Base-by-base conservation (phyloP, 1,140 invertebrate species). In the Sycobia sp. region DNA sequence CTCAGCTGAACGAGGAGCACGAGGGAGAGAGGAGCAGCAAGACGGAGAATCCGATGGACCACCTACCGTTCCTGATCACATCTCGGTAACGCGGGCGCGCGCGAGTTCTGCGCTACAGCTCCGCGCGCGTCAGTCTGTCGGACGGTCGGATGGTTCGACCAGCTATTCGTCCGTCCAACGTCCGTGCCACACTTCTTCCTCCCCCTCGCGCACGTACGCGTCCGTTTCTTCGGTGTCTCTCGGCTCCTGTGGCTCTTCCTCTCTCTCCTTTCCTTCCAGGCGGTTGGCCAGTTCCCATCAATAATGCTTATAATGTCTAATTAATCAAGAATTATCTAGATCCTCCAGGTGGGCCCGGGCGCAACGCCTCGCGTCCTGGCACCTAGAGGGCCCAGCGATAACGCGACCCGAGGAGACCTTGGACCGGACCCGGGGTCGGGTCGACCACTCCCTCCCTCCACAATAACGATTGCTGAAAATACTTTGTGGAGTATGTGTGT, bases 281-380 rank as follows among this genome's bases (percentile, higher is more conserved):
- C 18, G 3, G 25, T 22, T 27, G 4, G 20, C 41, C 16, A 13
- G 25, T 46, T 76, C 73, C 77, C 78, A 79, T 80, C 77, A 79
- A 80, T 80, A 79, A 80, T 65, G 69, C 72, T 75, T 74, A 75
- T 78, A 80, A 80, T 78, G 78, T 79, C 75, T 78, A 80, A 81
- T 80, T 81, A 80, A 81, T 81, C 79, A 81, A 69, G 69, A 74
- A 79, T 79, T 79, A 81, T 81, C 78, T 80, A 75, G 79, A 80
- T 78, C 72, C 67, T 44, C 38, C 46, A 32, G 61, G 43, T 41
- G 32, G 47, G 23, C 49, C n/a, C n/a, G n/a, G 25, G 41, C 39
- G 32, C 46, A 58, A 25, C 57, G 41, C 57, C 57, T 50, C 34
- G 57, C 16, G 23, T n/a, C n/a, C n/a, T n/a, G n/a, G n/a, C n/a